Percentiles rank a stretch among this genome's conserved stretches.
phyloP scores from a whole-genome alignment of 2,797 vertebrate species.

The Octomys mimax region DNA sequence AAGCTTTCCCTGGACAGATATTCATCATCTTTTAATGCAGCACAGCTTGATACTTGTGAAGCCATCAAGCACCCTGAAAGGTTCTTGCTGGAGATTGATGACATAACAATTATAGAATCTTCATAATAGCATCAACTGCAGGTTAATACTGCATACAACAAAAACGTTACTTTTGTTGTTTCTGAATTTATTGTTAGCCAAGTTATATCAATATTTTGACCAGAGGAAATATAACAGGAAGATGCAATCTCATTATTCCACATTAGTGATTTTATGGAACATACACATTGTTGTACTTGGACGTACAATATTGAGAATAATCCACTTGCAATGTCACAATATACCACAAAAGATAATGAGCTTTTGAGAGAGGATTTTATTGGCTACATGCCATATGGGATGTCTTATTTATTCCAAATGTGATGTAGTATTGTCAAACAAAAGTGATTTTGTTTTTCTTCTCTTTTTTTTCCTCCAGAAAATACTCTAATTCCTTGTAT shows the following conservation, averaged over 20 bases:
- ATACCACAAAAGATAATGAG: neutral
- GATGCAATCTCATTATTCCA: neutral
- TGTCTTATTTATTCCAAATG: neutral
- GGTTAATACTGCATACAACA: slow-evolving; percentile 59
- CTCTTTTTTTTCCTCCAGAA: neutral
- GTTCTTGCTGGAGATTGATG: slow-evolving; percentile 88
- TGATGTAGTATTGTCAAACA: neutral
- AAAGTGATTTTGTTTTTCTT: neutral
- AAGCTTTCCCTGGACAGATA: slow-evolving; percentile 88
- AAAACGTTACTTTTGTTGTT: slow-evolving; percentile 35
- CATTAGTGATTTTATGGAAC: neutral
- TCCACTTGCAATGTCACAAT: neutral
- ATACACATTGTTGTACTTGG: neutral
- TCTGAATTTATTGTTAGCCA: neutral
- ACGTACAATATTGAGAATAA: neutral
- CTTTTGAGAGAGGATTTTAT: neutral
- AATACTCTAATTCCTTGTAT: slow-evolving; percentile 34
- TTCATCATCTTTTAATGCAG: slow-evolving; percentile 89
- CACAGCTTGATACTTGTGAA: slow-evolving; percentile 87
- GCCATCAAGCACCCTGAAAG: slow-evolving; percentile 88
- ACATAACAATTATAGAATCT: slow-evolving; percentile 85
- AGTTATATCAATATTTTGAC: slow-evolving; percentile 10
- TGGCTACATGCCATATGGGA: neutral
- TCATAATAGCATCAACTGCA: slow-evolving; percentile 84
- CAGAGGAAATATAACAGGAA: neutral